Evolutionary conservation across 2,113 vertebrate genomes (phyloP).

Genomic region (Hemibates koningsi): DNA sequence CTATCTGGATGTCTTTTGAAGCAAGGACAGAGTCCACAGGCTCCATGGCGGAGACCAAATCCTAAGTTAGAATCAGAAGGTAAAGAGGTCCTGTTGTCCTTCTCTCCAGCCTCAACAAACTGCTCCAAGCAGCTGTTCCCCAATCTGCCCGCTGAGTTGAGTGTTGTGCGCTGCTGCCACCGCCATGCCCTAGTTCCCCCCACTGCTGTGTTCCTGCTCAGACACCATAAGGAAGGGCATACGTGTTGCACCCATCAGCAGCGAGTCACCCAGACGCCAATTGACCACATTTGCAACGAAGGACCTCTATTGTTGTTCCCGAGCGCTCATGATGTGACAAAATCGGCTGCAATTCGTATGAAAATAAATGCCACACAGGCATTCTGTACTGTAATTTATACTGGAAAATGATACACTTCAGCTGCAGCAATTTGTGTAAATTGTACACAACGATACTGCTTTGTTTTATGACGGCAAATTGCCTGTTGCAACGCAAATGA

Average conservation of each 20-base stretch:
- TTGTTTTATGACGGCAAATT: constrained; percentile 5
- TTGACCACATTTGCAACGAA: not conserved
- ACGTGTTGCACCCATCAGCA: not conserved
- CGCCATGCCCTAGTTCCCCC: not conserved
- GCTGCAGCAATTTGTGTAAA: constrained; percentile 7
- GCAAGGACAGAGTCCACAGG: not conserved
- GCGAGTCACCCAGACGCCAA: not conserved
- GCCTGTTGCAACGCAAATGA: not conserved
- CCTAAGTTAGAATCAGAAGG: not conserved
- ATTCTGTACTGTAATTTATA: not conserved
- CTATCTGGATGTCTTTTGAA: not conserved
- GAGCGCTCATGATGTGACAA: not conserved
- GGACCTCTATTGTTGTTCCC: not conserved
- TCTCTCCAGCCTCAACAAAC: constrained; percentile 37
- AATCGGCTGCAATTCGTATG: not conserved
- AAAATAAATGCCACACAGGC: not conserved
- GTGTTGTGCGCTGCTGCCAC: not conserved
- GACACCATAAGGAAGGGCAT: constrained; percentile 43
- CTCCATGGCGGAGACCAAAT: not conserved
- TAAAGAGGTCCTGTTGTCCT: constrained; percentile 1
- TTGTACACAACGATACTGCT: not conserved
- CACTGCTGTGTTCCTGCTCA: constrained; percentile 37
- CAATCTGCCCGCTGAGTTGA: constrained; percentile 56
- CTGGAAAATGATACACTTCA: not conserved
- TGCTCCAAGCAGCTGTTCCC: constrained; percentile 58